Evolutionary conservation across 2,797 vertebrate species (phyloP).

Genomic region (Sebastes trivittatus): DNA sequence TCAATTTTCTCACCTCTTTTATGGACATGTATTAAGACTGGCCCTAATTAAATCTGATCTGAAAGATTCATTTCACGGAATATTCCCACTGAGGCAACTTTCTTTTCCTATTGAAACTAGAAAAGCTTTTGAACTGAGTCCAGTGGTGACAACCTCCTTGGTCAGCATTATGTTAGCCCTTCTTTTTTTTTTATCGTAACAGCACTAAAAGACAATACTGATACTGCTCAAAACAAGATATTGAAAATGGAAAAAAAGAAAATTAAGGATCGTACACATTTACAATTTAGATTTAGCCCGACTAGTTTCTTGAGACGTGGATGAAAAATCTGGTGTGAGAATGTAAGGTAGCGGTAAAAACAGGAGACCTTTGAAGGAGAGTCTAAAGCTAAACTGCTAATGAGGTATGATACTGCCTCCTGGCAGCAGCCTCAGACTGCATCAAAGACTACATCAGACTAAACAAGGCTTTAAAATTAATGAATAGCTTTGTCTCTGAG

Average conservation of each 20-base stretch:
- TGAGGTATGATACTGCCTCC: slow-evolving; percentile 79
- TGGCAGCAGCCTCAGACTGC: slow-evolving; percentile 77
- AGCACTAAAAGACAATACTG: background rate
- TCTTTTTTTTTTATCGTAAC: background rate
- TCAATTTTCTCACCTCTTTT: slow-evolving; percentile 58
- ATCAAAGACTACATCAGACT: slow-evolving; percentile 85
- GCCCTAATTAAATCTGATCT: slow-evolving; percentile 58
- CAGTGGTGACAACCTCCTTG: slow-evolving; percentile 35
- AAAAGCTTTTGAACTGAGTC: slow-evolving; percentile 47
- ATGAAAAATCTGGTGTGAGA: slow-evolving; percentile 35
- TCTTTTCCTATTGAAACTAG: slow-evolving; percentile 24
- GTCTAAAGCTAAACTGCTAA: slow-evolving; percentile 78
- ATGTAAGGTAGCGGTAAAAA: slow-evolving; percentile 59
- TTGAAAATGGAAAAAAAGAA: background rate
- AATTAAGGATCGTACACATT: slow-evolving; percentile 40
- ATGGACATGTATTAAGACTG: slow-evolving; percentile 54
- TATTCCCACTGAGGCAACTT: slow-evolving; percentile 46
- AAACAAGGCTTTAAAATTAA: slow-evolving; percentile 87
- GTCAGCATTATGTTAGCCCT: slow-evolving; percentile 50
- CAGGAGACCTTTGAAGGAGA: slow-evolving; percentile 68
- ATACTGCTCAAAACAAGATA: background rate
- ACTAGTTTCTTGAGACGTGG: slow-evolving; percentile 18
- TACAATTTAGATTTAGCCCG: slow-evolving; percentile 44
- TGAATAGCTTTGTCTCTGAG: slow-evolving; percentile 82
- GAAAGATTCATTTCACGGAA: slow-evolving; percentile 60